Evolutionary conservation across 2,113 vertebrate genomes (phyloP), one percentile per base, ranked within the genome.

Genomic region (Cheirogaleus medius): DNA sequence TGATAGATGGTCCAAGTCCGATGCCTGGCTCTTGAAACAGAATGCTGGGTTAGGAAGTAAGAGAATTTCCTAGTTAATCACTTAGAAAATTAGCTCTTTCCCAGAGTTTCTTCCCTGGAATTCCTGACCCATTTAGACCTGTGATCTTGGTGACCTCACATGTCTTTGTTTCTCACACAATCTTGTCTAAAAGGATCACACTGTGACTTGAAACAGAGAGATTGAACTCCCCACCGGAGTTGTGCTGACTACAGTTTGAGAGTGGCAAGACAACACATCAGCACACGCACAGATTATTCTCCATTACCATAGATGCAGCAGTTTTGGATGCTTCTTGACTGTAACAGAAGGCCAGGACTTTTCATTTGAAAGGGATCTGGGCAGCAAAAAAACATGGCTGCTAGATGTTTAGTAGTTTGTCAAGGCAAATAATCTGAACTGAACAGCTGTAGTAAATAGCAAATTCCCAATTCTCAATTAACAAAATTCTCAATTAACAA

Each of bases 51-150:
- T 93, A 96, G 97, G 91, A 98, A 98, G 77, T 91, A 97, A 98
- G 94, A 96, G 84, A 93, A 96, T 91, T 97, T 98, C 92, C 96
- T 97, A 84, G 82, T 97, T 96, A 97, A 98, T 96, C 96, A 88
- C 87, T 98, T 96, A 96, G 95, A 98, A 98, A 97, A 98, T 97
- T 88, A 98, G 94, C 95, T 98, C 96, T 98, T 95, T 90, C 94
- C 86, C 92, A 92, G 87, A 95, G 87, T 93, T 94, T 93, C 97
- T 97, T 98, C 95, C 90, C 90, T 63, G 39, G 94, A 97, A 96
- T 77, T 94, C 87, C 94, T 97, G 97, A 96, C 93, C 97, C 96
- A 82, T 93, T 97, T 90, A 80, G 95, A 94, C 85, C 96, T 87
- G 76, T 60, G 84, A 91, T 97, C 91, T 94, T 81, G 91, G 91